Evolutionary conservation across 2,113 vertebrate genomes (phyloP), one percentile per base, ranked within the genome.

Genomic region (Platichthys stellatus): DNA sequence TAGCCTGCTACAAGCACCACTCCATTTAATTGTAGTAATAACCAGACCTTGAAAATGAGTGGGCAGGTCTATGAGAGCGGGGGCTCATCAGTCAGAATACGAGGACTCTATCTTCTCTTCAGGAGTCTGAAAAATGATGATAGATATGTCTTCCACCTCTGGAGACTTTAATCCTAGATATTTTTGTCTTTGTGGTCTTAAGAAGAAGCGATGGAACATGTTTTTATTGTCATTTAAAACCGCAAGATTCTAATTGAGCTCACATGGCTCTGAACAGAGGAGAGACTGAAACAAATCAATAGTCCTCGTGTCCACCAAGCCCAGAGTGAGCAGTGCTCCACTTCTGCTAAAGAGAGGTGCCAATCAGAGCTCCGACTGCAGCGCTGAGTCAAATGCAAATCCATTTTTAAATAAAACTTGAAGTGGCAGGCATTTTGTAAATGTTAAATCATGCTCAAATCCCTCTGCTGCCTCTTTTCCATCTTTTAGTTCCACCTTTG

Each of bases 41-140:
- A 43, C 61, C 45, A 80, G 74, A 81, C 63, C 53, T 82, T 65
- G 53, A 26, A 77, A 80, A 65, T 60, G 73, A 87, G 76, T 82
- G 79, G 75, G 83, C 72, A 79, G 69, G n/a, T 62, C 1, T 51
- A 51, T 53, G 61, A 85, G 62, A 64, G 75, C 47, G 60, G 40
- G 60, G 61, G 45, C 64, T 10, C n/a, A 38, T 24, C 26, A 61
- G 15, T 70, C 28, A 69, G 35, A 72, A 15, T 49, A 23, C n/a
- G 64, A 74, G 40, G 58, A 38, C 40, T 61, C 20, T 11, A 8
- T 51, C 12, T 60, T 2, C n/a, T 72, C 26, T 70, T 70, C 31
- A 63, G 54, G 51, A 66, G 54, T n/a, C 18, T 51, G 23, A 21
- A 47, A 57, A 65, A 58, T 23, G 28, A 13, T 65, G 23, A 73